These are phyloP conservation scores for Bombus pascuorum DNA, from an alignment of 1,140 invertebrate species.

Conservation along the genomic window DNA sequence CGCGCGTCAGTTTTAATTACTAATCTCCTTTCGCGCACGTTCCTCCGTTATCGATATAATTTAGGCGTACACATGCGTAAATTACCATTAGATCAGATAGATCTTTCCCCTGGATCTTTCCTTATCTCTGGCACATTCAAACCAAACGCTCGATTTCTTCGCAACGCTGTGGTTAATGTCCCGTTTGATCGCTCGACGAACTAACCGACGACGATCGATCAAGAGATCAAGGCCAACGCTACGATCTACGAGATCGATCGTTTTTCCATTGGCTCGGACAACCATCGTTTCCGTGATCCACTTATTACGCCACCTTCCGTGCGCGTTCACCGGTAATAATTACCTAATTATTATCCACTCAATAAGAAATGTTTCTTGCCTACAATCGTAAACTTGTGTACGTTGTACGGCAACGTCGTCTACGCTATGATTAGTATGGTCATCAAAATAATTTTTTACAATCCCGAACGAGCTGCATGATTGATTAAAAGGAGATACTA, in stretches of 20 bases:
- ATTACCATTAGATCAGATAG: conserved; percentile 43
- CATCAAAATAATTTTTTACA: neutral
- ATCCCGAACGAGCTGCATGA: neutral
- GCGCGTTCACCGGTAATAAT: conserved; percentile 29
- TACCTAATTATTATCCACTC: conserved; percentile 45
- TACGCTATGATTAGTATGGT: neutral
- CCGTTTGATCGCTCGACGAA: conserved; percentile 78
- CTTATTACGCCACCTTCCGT: conserved; percentile 45
- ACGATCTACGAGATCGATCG: conserved; percentile 20
- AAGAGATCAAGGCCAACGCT: conserved; percentile 57
- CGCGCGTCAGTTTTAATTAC: conserved; percentile 34
- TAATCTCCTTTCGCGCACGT: neutral
- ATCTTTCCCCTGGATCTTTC: conserved; percentile 60
- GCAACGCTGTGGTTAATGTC: conserved; percentile 80
- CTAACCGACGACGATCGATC: conserved; percentile 63
- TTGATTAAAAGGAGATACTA: neutral
- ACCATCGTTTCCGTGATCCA: conserved; percentile 51
- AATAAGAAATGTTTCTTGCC: neutral
- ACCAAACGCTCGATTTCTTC: conserved; percentile 60
- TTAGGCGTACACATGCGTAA: conserved; percentile 34
- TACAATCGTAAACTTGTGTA: neutral
- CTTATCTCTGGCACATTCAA: conserved; percentile 63
- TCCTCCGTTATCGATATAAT: neutral
- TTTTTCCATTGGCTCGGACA: conserved; percentile 44
- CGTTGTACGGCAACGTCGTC: neutral